These are phyloP conservation scores for Asteroscopus sphinx DNA, from an alignment of 2,888 invertebrate species.

Conservation along the genomic window DNA sequence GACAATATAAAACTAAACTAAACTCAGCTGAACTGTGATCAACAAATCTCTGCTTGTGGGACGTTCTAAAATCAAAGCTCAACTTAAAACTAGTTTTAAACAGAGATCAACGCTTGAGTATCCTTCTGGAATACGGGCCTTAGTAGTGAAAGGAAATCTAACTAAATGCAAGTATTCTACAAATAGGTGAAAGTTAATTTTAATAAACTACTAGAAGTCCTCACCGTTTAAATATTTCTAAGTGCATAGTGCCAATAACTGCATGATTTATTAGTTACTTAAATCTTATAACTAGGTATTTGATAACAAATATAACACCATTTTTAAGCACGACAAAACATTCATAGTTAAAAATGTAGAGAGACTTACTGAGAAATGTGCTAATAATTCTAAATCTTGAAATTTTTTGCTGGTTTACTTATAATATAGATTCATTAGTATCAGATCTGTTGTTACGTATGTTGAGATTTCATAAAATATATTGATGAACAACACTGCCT, in stretches of 20 bases:
- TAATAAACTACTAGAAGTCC: constrained; percentile 64
- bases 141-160: constrained; percentile 67
- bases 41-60: too few species aligned
- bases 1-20: too few species aligned
- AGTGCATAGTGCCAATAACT: constrained; percentile 89
- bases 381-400: constrained; percentile 89
- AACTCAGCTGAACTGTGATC: too few species aligned
- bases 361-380: constrained; percentile 90
- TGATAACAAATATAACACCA: constrained; percentile 91
- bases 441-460: constrained; percentile 85
- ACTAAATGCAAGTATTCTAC: constrained; percentile 64
- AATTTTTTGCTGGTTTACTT: constrained; percentile 78
- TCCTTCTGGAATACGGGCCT: too few species aligned
- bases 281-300: constrained; percentile 89
- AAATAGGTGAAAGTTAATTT: constrained; percentile 64
- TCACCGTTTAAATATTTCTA: constrained; percentile 64
- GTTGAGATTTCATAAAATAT: constrained; percentile 77
- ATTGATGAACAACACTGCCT: constrained; percentile 69
- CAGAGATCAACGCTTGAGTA: too few species aligned
- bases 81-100: too few species aligned
- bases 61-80: too few species aligned
- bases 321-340: constrained; percentile 91
- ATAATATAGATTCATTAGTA: constrained; percentile 78
- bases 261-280: constrained; percentile 85
- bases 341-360: constrained; percentile 90